Evolutionary conservation across 1,140 invertebrate genomes (phyloP), one percentile per base, ranked within the genome.

Genomic region (Ceratosolen fusciceps): DNA sequence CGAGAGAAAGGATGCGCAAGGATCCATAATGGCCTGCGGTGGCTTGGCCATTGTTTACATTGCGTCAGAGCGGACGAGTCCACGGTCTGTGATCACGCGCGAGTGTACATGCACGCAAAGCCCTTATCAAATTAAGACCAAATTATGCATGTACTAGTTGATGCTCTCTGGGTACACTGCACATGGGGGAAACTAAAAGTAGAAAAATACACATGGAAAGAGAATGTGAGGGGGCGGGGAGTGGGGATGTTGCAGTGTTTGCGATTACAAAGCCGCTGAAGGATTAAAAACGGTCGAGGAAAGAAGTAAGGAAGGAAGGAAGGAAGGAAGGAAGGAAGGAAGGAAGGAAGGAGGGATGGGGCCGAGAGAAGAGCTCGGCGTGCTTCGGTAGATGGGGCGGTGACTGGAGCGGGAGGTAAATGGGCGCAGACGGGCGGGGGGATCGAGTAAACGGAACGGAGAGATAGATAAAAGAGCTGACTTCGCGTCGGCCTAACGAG

Each of bases 401-500:
- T 37, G 39, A 24, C 10, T 21, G 43, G 2, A 37, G 58, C 19
- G 7, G 56, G 37, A 26, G n/a, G 24, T 21, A 31, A 19, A 7
- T 54, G 10, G 24, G n/a, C n/a, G 10, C 4, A 9, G 9, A 26
- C 43, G 5, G 54, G 39, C n/a, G 19, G 56, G 67, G 58, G n/a
- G 2, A 47, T 68, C 39, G 67, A 56, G 43, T 58, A 56, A 70
- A 77, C 39, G 67, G 58, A 77, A 77, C 47, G 39, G 43, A 52
- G 83, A 84, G 83, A 87, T 83, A 85, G 84, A 86, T 87, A 87
- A 86, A 89, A 85, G 85, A 85, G 85, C 84, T 86, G 84, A 84
- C 84, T 87, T 86, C 86, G 84, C 85, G 84, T 87, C 87, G 87
- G 85, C 83, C 87, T 90, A 90, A 89, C 88, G 89, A 90, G 89